phyloP scores from a whole-genome alignment of 1,140 invertebrate genomes.

The Drosophila simulans region DNA sequence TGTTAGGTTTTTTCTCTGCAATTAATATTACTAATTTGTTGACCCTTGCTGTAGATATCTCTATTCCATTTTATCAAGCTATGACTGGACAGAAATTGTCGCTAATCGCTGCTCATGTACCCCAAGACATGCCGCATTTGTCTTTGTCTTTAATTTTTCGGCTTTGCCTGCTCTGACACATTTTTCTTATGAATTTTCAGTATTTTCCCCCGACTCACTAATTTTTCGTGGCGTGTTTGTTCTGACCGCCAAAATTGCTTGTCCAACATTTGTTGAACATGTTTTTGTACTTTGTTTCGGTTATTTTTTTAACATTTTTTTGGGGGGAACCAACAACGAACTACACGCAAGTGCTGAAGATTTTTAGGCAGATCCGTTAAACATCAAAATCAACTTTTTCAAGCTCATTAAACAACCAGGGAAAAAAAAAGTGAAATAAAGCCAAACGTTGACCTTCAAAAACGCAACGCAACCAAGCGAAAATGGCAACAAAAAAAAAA shows the following conservation, averaged over 20 bases:
- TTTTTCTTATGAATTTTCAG: conserved; percentile 57
- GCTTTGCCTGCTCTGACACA: conserved; percentile 45
- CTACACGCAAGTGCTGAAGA: conserved; percentile 37
- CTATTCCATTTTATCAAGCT: conserved; percentile 32
- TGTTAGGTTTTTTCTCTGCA: too few relatives aligned
- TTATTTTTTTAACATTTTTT: neutral
- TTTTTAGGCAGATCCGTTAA: conserved; percentile 47
- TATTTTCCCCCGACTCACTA: conserved; percentile 27
- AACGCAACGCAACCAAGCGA: conserved; percentile 75
- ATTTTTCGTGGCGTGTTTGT: conserved; percentile 37
- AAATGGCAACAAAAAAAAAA: conserved; percentile 51
- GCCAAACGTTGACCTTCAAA: conserved; percentile 77
- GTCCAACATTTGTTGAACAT: conserved; percentile 51
- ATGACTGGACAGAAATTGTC: conserved; percentile 61
- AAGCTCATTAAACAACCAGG: conserved; percentile 68
- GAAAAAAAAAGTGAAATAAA: conserved; percentile 36
- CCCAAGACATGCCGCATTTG: conserved; percentile 54
- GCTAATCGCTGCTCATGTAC: conserved; percentile 54
- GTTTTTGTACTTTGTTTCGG: conserved; percentile 48
- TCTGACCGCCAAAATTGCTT: conserved; percentile 46
- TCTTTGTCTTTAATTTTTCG: conserved; percentile 52
- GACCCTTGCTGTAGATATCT: neutral
- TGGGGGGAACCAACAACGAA: conserved; percentile 17
- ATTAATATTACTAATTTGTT: neutral
- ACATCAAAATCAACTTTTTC: conserved; percentile 64